Base-by-base conservation (phyloP, 2,888 invertebrate species). In the Oxystoma pomonae region DNA sequence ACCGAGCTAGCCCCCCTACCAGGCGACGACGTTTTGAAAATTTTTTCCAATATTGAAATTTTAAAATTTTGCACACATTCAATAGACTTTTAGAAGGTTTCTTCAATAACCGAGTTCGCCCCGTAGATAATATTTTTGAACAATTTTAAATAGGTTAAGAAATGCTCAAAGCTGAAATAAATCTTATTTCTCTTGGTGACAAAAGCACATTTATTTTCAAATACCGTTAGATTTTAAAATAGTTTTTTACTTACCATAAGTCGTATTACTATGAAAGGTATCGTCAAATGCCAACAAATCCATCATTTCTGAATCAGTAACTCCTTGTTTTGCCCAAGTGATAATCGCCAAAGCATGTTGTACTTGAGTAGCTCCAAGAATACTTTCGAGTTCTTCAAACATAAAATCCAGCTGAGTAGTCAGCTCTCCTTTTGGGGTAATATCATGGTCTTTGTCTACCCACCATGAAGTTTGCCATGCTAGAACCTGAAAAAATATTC, bases 271-370 rank as follows among this genome's bases (percentile, higher is more conserved):
- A 67, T 87, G 83, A 68, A 88, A 89, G 68, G 83, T 81, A 52
- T 85, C 82, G 71, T 87, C 86, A 71, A 86, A 85, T 0, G 88
- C 86, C 65, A 90, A 73, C 66, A 89, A 79, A 73, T 89, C 91
- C 72, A 91, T 81, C 78, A 92, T 89, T 82, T 95, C 94, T 2
- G 90, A 89, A 74, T 92, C 91, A 18, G 90, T 88, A 56, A 94
- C 82, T 1, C 94, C 94, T 75, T 90, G 86, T 61, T 90, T 85
- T 5, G 92, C 86, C 1, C 90, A 88, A 0, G 90, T 86, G 63
- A 94, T 81, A 65, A 92, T 83, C 1, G 91, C 87, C 50, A 94
- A 81, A 60, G 91, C 86, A 59, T 84, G 82, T 74, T 85, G 85
- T 16, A 90, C 88, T 67, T 87, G 83, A 21, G 86, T 86, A 51